These are phyloP conservation scores for Sabatieria punctata DNA, from an alignment of 2,888 invertebrate species.

Conservation along the genomic window DNA sequence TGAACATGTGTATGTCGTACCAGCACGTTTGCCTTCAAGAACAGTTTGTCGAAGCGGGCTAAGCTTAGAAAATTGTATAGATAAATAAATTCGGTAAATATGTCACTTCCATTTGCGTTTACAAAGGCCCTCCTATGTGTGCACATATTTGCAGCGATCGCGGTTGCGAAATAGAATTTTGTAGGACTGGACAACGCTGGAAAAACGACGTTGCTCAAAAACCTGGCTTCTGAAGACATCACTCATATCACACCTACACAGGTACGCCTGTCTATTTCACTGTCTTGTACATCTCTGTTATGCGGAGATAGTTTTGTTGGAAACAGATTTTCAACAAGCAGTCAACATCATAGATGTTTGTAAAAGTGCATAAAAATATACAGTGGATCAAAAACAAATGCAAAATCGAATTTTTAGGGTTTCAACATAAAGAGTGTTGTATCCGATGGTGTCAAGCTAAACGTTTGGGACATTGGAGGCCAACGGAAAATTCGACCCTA, in stretches of 20 bases:
- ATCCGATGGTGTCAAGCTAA: conserved; percentile 82
- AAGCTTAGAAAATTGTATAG: not conserved
- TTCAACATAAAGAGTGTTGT: conserved; percentile 97
- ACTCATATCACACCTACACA: conserved; percentile 85
- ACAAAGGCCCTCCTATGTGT: too few species aligned
- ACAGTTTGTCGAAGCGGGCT: not conserved
- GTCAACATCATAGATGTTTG: not conserved
- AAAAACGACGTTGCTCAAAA: conserved; percentile 88
- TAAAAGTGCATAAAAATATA: not conserved
- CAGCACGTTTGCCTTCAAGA: too few species aligned
- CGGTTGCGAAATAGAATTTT: not conserved
- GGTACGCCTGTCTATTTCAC: conserved; percentile 20
- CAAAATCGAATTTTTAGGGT: conserved; percentile 41
- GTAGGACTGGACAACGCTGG: conserved; percentile 92
- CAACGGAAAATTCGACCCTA: conserved; percentile 95
- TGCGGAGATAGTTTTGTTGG: not conserved
- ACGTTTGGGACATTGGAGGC: conserved; percentile 99
- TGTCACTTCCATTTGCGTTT: too few species aligned
- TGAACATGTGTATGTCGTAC: too few species aligned
- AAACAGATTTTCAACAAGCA: not conserved
- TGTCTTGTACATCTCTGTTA: not conserved
- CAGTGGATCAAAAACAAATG: not conserved
- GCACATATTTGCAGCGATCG: not conserved
- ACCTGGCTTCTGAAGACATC: conserved; percentile 84
- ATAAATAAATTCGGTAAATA: too few species aligned